phyloP scores from a whole-genome alignment of 2,797 vertebrate genomes.

The Spinibarbus caldwelli region DNA sequence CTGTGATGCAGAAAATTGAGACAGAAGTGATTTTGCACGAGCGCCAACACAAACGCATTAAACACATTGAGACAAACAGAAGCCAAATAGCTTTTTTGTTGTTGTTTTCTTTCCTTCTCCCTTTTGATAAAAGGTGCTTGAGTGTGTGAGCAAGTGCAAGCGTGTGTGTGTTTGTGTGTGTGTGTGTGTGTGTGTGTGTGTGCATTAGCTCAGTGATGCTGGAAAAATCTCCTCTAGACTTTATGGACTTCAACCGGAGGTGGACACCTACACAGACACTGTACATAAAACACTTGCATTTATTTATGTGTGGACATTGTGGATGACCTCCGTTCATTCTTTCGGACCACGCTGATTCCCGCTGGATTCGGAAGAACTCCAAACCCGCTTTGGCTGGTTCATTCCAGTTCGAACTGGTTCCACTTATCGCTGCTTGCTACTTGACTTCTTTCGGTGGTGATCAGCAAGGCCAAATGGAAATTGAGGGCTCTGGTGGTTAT shows the following conservation, averaged over 20 bases:
- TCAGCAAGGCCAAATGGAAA: constrained; percentile 37
- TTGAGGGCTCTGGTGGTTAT: constrained; percentile 25
- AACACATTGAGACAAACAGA: constrained; percentile 41
- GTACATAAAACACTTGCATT: constrained; percentile 48
- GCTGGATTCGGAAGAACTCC: constrained; percentile 30
- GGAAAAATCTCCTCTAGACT: constrained; percentile 36
- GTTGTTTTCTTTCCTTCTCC: constrained; percentile 31
- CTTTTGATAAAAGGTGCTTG: constrained; percentile 45
- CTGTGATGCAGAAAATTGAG: constrained; percentile 39
- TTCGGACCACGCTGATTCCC: constrained; percentile 27
- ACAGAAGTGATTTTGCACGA: constrained; percentile 32
- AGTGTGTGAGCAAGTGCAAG: too few species aligned
- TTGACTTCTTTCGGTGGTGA: constrained; percentile 23
- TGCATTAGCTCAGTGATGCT: constrained; percentile 43
- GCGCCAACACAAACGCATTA: constrained; percentile 39
- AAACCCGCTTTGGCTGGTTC: constrained; percentile 10
- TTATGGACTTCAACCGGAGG: constrained; percentile 35
- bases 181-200: constrained; percentile 18
- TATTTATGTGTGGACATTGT: constrained; percentile 33
- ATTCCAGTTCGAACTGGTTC: constrained; percentile 25
- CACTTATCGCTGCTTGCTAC: constrained; percentile 17
- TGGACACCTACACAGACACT: constrained; percentile 34
- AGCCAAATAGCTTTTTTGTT: constrained; percentile 51
- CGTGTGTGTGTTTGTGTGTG: too few species aligned
- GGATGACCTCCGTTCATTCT: constrained; percentile 4